Conservation (phyloP, 2,888 invertebrate genomes). For the Trissolcus brochymenae region DNA sequence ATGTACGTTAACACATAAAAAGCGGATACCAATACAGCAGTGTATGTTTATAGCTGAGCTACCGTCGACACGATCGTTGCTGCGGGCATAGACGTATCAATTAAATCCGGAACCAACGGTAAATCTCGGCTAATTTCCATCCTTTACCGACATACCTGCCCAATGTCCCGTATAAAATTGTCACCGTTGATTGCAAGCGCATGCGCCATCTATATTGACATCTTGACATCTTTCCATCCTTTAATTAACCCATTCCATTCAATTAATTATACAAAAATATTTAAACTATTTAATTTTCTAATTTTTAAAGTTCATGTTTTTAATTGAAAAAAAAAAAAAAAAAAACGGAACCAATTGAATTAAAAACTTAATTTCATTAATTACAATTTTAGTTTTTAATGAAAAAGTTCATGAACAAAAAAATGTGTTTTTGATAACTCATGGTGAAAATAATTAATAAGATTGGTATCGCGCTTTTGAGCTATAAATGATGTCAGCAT, state of each 20-base stretch:
- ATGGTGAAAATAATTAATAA: constrained; percentile 6
- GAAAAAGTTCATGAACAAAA: too few species aligned
- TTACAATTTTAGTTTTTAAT: too few species aligned
- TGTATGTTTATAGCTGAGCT: constrained; percentile 41
- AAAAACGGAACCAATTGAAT: not conserved
- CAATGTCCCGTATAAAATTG: constrained; percentile 72
- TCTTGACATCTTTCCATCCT: not conserved
- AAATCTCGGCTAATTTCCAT: constrained; percentile 69
- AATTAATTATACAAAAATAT: too few species aligned
- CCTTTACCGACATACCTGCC: constrained; percentile 66
- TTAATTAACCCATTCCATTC: too few species aligned
- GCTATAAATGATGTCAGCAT: constrained; percentile 58
- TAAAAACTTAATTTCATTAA: too few species aligned
- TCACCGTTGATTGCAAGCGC: constrained; percentile 54
- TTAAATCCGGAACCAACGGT: constrained; percentile 66
- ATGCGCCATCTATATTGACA: constrained; percentile 22
- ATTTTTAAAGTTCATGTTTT: too few species aligned
- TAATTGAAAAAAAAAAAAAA: too few species aligned
- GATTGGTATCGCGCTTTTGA: constrained; percentile 62
- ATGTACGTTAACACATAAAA: constrained; percentile 12
- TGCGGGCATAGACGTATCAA: constrained; percentile 65
- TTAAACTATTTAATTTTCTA: too few species aligned
- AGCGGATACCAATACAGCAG: constrained; percentile 32
- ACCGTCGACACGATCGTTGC: constrained; percentile 33
- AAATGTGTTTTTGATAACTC: too few species aligned